phyloP scores from a whole-genome alignment of 2,797 vertebrate genomes.

The Moxostoma hubbsi region DNA sequence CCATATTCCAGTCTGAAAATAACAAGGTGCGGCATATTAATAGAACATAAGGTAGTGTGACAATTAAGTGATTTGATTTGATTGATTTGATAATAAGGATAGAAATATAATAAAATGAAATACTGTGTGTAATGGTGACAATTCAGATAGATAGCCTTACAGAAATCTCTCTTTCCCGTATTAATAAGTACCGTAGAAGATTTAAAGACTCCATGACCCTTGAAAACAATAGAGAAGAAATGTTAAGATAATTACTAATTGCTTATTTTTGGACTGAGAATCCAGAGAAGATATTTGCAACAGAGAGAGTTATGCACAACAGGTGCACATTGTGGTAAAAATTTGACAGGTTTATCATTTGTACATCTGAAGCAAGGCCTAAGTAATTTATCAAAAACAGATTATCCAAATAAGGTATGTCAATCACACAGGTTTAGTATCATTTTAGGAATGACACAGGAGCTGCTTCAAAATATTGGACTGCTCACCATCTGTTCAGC shows the following conservation, averaged over 20 bases:
- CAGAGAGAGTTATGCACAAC: neutral
- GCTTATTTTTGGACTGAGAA: neutral
- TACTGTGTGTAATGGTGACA: neutral
- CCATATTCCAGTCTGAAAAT: constrained; percentile 77
- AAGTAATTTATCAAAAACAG: constrained; percentile 53
- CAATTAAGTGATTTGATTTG: no score
- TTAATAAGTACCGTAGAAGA: constrained; percentile 87
- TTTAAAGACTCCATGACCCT: constrained; percentile 94
- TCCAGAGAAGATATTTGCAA: neutral
- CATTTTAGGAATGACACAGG: constrained; percentile 57
- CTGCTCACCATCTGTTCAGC: constrained; percentile 56
- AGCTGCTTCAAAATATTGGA: constrained; percentile 46
- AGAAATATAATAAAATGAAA: neutral
- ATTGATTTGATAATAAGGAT: neutral
- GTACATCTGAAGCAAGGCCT: constrained; percentile 31
- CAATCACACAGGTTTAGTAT: constrained; percentile 53
- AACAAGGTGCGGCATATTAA: constrained; percentile 4
- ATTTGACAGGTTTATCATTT: constrained; percentile 12
- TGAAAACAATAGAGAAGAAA: constrained; percentile 28
- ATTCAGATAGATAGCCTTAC: constrained; percentile 73
- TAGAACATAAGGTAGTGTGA: neutral
- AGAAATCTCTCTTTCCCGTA: constrained; percentile 82
- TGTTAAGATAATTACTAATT: neutral
- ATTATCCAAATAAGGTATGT: constrained; percentile 43
- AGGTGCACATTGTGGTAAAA: neutral